Percentiles rank a stretch among this genome's conserved stretches.
Conservation (phyloP, 2,113 vertebrate genomes). For the Haemorhous mexicanus region DNA sequence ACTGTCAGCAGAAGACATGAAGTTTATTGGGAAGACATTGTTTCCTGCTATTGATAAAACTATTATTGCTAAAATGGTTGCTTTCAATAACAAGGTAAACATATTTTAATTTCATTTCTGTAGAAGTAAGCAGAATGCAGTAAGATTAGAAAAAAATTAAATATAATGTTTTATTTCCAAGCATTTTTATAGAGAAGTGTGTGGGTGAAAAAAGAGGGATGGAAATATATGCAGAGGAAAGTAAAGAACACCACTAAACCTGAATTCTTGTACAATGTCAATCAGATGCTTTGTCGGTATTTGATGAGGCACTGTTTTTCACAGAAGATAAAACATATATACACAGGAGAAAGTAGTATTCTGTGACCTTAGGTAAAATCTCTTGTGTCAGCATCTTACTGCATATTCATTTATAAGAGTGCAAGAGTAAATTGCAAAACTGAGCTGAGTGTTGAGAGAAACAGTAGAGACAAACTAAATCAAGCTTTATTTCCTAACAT, state of each 20-base stretch:
- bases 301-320: background rate
- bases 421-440: background rate
- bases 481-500: background rate
- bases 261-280: background rate
- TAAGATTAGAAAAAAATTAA: background rate
- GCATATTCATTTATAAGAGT: background rate
- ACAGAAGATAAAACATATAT: background rate
- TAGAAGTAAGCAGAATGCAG: background rate
- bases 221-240: background rate
- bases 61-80: conserved; percentile 89
- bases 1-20: conserved; percentile 89
- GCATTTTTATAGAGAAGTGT: background rate
- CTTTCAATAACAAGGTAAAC: conserved; percentile 90
- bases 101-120: background rate
- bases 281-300: background rate
- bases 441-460: background rate
- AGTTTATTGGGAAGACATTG: conserved; percentile 86
- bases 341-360: background rate
- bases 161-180: background rate
- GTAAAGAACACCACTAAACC: background rate
- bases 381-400: background rate
- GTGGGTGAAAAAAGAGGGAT: background rate
- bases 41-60: conserved; percentile 87
- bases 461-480: background rate
- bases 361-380: background rate